These are phyloP conservation scores for Caenorhabditis latens DNA, from an alignment of 1,140 invertebrate species.

Conservation along the genomic window DNA sequence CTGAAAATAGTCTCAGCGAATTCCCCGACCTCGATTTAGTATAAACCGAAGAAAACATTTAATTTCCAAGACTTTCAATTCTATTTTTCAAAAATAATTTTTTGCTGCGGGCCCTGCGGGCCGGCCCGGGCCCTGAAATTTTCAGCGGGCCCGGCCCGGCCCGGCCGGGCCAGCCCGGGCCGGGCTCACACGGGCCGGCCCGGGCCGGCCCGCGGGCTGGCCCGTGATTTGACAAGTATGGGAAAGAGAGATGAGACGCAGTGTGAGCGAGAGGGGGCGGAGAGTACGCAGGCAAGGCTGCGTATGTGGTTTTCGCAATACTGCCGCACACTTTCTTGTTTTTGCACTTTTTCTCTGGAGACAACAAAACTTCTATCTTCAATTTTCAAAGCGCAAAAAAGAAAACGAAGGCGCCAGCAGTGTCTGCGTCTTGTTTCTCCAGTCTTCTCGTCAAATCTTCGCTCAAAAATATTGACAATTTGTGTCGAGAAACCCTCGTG, in stretches of 20 bases:
- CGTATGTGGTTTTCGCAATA: background rate
- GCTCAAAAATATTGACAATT: slow-evolving; percentile 54
- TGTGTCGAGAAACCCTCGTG: background rate
- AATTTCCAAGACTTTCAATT: no score
- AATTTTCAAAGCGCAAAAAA: background rate
- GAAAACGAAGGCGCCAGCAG: background rate
- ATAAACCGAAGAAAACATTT: no score
- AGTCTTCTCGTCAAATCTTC: slow-evolving; percentile 18
- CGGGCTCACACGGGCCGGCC: no score
- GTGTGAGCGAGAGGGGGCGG: background rate
- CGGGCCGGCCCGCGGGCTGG: no score
- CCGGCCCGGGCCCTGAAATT: no score
- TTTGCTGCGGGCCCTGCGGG: no score
- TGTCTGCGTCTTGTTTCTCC: background rate
- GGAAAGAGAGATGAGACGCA: background rate
- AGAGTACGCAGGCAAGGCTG: background rate
- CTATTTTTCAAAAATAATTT: no score
- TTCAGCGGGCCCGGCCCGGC: no score
- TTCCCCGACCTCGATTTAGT: no score
- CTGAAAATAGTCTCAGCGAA: no score
- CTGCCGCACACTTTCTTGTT: background rate
- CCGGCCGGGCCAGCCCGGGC: no score
- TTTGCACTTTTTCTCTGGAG: background rate
- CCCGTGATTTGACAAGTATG: no score
- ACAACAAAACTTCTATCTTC: slow-evolving; percentile 12